These are phyloP conservation scores for Centropristis striata DNA, from an alignment of 2,113 vertebrate species.

Conservation along the genomic window DNA sequence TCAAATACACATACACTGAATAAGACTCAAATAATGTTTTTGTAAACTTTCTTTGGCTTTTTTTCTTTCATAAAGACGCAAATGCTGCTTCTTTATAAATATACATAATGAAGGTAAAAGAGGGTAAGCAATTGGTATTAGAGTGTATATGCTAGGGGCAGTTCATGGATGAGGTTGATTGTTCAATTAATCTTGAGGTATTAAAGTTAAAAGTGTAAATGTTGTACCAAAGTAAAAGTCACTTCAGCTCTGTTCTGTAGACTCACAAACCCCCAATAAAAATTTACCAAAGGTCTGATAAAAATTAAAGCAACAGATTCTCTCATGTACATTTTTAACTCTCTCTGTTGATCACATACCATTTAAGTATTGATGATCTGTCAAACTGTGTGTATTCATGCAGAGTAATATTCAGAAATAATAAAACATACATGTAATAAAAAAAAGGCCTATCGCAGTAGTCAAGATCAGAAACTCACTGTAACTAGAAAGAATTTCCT, in stretches of 20 bases:
- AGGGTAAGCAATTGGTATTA: not conserved
- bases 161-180: conserved; percentile 44
- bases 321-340: conserved; percentile 2
- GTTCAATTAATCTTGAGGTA: conserved; percentile 67
- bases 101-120: conserved; percentile 30
- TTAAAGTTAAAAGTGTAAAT: conserved; percentile 50
- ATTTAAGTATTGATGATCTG: conserved; percentile 15
- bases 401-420: conserved; percentile 40
- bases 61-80: conserved; percentile 62
- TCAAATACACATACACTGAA: conserved; percentile 18
- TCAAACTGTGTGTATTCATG: conserved; percentile 35
- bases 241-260: conserved; percentile 27
- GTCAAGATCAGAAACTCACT: conserved; percentile 28
- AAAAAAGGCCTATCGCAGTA: conserved; percentile 38
- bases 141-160: conserved; percentile 21
- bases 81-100: conserved; percentile 31
- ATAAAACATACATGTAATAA: conserved; percentile 37
- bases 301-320: conserved; percentile 40
- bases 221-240: conserved; percentile 37
- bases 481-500: conserved; percentile 10
- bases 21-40: conserved; percentile 42
- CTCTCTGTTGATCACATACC: conserved; percentile 9
- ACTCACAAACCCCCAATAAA: conserved; percentile 43
- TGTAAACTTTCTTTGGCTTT: conserved; percentile 79
- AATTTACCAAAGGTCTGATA: conserved; percentile 26